These are phyloP conservation scores for Galagoides demidoff DNA, from an alignment of 2,797 vertebrate species.

Conservation along the genomic window DNA sequence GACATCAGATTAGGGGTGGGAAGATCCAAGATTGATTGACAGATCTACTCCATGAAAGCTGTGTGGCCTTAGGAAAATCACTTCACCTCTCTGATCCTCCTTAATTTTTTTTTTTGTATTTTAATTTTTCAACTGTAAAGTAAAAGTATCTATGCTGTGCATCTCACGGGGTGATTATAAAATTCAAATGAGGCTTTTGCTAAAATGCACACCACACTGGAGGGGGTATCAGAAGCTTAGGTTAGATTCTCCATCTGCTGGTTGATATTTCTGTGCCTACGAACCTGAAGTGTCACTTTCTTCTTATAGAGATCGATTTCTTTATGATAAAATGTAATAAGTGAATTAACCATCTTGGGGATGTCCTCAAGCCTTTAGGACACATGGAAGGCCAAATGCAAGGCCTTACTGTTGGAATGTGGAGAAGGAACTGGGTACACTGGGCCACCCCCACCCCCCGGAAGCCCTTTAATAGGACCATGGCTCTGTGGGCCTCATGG, in stretches of 20 bases:
- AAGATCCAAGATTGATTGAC: neutral
- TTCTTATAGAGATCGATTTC: neutral
- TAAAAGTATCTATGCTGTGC: neutral
- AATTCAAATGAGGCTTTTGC: neutral
- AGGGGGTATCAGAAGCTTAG: neutral
- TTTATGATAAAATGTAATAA: neutral
- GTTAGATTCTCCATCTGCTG: neutral
- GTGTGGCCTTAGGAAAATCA: neutral
- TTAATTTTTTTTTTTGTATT: neutral
- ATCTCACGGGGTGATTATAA: neutral
- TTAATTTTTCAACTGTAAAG: neutral
- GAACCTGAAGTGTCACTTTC: neutral
- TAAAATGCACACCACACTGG: neutral
- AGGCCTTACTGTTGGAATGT: neutral
- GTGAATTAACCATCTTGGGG: neutral
- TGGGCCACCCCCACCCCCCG: neutral
- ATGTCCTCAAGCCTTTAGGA: neutral
- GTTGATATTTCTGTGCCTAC: accelerated
- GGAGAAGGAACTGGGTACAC: neutral
- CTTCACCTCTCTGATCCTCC: neutral
- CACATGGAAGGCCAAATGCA: accelerated
- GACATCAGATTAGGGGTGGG: neutral
- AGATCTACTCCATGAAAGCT: neutral
- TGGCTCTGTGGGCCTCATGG: no score
- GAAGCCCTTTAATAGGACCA: accelerated